These are phyloP conservation scores for Pteropus rufus DNA, from an alignment of 2,797 vertebrate species.

Conservation along the genomic window DNA sequence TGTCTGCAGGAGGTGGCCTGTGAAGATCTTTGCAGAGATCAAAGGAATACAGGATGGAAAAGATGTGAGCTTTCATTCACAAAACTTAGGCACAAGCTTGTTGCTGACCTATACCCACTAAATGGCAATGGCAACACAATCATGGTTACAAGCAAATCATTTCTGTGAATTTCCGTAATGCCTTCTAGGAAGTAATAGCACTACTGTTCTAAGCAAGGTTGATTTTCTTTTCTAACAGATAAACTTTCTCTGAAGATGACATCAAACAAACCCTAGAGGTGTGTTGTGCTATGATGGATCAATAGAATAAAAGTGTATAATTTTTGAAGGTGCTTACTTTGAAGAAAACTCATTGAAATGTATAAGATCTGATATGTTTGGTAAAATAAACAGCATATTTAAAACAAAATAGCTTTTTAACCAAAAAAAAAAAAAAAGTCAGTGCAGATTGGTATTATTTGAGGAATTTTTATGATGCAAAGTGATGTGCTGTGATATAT, in stretches of 20 bases:
- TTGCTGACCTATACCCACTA: not conserved
- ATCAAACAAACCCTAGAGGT: not conserved
- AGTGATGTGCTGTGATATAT: not conserved
- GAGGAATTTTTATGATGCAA: not conserved
- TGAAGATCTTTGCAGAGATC: not conserved
- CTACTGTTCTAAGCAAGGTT: not conserved
- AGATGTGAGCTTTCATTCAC: not conserved
- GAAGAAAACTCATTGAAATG: not conserved
- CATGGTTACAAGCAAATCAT: not conserved
- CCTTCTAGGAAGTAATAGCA: not conserved
- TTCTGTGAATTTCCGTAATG: not conserved
- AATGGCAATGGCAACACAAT: not conserved
- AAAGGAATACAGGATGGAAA: not conserved
- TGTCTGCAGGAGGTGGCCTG: accelerated
- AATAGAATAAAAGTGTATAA: not conserved
- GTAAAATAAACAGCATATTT: not conserved
- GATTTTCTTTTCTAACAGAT: not conserved
- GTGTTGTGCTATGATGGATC: not conserved
- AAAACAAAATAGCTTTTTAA: not conserved
- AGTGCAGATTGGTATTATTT: not conserved
- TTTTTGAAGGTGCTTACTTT: conserved; percentile 8
- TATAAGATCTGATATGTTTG: not conserved
- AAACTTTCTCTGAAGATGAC: not conserved
- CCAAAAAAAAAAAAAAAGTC: not conserved
- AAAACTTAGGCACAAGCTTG: not conserved